Percentiles rank a stretch among this genome's conserved stretches.
These are phyloP conservation scores for Orientallactaga bullata DNA, from an alignment of 2,113 vertebrate species.

Conservation along the genomic window DNA sequence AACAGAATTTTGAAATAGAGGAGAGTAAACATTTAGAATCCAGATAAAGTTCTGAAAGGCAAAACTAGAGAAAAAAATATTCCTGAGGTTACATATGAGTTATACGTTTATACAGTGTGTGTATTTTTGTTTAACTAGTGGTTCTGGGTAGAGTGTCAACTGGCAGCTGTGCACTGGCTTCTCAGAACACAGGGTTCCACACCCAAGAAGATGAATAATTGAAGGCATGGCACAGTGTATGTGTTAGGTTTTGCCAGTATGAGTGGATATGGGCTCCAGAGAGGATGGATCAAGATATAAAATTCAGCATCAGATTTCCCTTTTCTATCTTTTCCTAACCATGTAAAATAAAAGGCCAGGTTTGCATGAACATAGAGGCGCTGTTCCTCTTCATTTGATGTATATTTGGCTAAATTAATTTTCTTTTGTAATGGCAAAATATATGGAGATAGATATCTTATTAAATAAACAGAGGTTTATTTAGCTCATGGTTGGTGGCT, in stretches of 20 bases:
- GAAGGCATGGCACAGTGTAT: too few relatives aligned
- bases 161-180: not conserved
- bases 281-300: not conserved
- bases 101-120: not conserved
- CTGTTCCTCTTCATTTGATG: not conserved
- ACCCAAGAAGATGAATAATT: not conserved
- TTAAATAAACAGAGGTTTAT: not conserved
- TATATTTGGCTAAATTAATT: not conserved
- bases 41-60: constrained; percentile 13
- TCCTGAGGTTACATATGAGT: not conserved
- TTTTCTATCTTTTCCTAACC: not conserved
- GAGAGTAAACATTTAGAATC: constrained; percentile 26
- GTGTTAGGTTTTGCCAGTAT: not conserved
- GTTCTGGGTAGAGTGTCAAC: constrained; percentile 6
- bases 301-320: not conserved
- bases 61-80: constrained; percentile 1
- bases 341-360: constrained; percentile 3
- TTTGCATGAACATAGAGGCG: not conserved
- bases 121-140: not conserved
- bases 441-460: not conserved
- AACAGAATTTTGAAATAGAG: constrained; percentile 22
- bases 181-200: not conserved
- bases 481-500: not conserved
- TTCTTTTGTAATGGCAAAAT: not conserved
- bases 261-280: not conserved